Evolutionary conservation across 2,797 vertebrate genomes (phyloP).

Genomic region (Margarornis squamiger): DNA sequence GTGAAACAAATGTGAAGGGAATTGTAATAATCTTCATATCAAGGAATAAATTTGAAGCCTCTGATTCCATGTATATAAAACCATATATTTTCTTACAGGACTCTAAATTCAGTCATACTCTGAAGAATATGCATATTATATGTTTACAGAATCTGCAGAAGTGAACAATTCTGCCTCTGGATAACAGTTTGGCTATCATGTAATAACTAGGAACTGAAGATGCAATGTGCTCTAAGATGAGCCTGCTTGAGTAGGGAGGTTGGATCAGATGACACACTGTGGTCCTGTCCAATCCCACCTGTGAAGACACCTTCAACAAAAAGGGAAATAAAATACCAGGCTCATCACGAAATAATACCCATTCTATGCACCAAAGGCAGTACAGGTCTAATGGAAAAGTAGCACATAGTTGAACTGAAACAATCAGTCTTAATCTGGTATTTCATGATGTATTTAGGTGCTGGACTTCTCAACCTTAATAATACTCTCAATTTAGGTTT

Average conservation of each 20-base stretch:
- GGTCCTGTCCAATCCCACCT: neutral
- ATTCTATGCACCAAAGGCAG: neutral
- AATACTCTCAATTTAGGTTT: neutral
- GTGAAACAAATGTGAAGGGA: neutral
- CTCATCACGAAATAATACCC: neutral
- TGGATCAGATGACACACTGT: neutral
- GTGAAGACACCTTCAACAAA: neutral
- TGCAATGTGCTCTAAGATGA: neutral
- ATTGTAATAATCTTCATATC: neutral
- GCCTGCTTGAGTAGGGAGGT: neutral
- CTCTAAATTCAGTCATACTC: neutral
- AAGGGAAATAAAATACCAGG: neutral
- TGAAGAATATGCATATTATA: neutral
- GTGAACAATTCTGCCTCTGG: neutral
- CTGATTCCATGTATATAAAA: neutral
- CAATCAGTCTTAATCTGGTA: neutral
- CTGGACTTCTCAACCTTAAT: neutral
- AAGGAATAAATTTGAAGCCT: neutral
- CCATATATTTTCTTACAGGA: neutral
- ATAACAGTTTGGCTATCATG: neutral
- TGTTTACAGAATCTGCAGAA: neutral
- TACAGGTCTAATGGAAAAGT: neutral
- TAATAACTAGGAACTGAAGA: neutral
- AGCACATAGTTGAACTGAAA: neutral
- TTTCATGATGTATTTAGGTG: neutral